Conservation (phyloP, 1,140 invertebrate genomes). For the Coenobita brevimanus region DNA sequence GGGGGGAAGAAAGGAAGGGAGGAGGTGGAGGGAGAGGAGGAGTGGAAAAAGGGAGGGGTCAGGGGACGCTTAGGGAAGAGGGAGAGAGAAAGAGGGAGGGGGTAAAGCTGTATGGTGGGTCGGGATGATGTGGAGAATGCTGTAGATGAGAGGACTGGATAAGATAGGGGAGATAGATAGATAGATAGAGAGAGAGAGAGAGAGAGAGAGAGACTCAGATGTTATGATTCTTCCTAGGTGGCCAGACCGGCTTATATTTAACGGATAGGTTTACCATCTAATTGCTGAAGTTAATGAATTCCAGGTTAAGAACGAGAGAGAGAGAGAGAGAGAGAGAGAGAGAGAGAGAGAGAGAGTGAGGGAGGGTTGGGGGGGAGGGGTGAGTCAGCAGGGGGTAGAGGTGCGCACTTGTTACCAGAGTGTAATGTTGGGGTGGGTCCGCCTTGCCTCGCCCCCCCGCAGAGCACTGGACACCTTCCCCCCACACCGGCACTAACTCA, state of each 20-base stretch:
- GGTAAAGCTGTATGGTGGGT: too few species aligned
- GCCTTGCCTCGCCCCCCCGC: neutral
- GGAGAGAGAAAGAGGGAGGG: neutral
- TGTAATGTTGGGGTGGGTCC: conserved; percentile 42
- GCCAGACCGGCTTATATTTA: too few species aligned
- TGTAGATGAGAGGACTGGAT: too few species aligned
- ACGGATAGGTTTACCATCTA: too few species aligned
- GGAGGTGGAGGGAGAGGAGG: neutral
- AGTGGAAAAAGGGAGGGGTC: neutral
- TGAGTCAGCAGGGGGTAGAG: conserved; percentile 17
- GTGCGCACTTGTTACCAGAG: conserved; percentile 40
- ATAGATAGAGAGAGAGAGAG: too few species aligned
- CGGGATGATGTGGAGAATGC: too few species aligned
- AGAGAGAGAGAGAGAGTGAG: neutral
- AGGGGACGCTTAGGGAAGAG: neutral
- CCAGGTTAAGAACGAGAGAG: too few species aligned
- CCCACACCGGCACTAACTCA: conserved; percentile 6
- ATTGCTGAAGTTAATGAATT: too few species aligned
- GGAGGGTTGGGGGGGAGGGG: neutral
- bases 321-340: too few species aligned
- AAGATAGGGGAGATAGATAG: too few species aligned
- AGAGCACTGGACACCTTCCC: neutral
- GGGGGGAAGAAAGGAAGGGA: neutral
- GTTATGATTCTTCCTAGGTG: neutral
- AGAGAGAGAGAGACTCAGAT: neutral